Base-by-base conservation (phyloP, 2,888 invertebrate species). In the Graphium colonna region DNA sequence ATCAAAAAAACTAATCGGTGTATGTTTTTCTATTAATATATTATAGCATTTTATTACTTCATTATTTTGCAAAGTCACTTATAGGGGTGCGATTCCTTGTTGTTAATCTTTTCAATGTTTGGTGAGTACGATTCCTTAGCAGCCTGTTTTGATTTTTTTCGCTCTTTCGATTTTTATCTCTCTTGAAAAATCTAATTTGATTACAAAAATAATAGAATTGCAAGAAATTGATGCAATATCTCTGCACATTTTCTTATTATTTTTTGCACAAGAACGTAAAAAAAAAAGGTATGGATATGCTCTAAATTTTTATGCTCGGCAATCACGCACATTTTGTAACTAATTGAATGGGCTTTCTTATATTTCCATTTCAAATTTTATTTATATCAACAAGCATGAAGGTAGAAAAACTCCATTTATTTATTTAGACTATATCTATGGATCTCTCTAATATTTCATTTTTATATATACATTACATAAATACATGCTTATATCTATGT, bases 1-100 rank as follows among this genome's bases (percentile, higher is more conserved):
- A 31, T 31, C 48, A 50, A 33, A 38, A 21, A 17, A 26, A 53
- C 44, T 53, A 49, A 39, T 44, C 8, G 49, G 13, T 33, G 39
- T 33, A 17, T 49, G 16, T 49, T 31, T 41, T 45, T 18, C 17
- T 18, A 47, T 17, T 42, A 12, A 16, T 42, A n/a, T 42, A n/a
- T 28, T 8, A 26, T 7, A 16, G 18, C 28, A 33, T 44, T 40
- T 54, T 15, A 50, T 45, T 13, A 44, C 15, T 16, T 15, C n/a
- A n/a, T n/a, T 2, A 5, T 31, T 42, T 52, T 40, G 46, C 41
- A 18, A n/a, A 41, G 21, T 40, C 26, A 21, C n/a, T n/a, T n/a
- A n/a, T 33, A 28, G n/a, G 12, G 13, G 28, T 52, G 47, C 28
- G 28, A 47, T 52, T 12, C 31, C 44, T 53, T 48, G 36, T 36